Base-by-base conservation (phyloP, 1,140 invertebrate genomes). In the Ruditapes philippinarum region DNA sequence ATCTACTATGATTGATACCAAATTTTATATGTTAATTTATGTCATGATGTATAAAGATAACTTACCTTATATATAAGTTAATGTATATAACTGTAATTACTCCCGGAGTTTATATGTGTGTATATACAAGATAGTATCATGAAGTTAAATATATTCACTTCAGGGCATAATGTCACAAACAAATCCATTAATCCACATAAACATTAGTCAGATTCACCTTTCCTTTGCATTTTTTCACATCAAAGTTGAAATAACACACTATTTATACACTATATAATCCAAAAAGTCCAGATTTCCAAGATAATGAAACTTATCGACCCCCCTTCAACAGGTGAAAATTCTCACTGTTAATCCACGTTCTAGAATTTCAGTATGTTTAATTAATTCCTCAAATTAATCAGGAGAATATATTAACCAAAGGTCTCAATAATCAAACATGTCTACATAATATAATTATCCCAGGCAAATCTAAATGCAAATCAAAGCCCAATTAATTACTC, bases 151-250 rank as follows among this genome's bases (percentile, higher is more conserved):
- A 38, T 12, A 25, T 70, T 70, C 19, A 70, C 65, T 70, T 17
- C 33, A 70, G 65, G 65, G 65, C 65, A 70, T 70, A 40, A 38
- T 38, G 65, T 70, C 65, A 70, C 65, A 70, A 70, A 70, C 65
- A 38, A 36, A 12, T 36, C 28, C 11, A 70, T 70, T 70, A 38
- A 70, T 70, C 65, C 65, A 70, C 14, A 65, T 38, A 22, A 22
- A 28, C 1, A 70, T 70, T 70, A 70, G 33, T 70, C 65, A 70
- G 22, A 38, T 70, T 70, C 22, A 7, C 11, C 7, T 38, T 38
- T 38, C 38, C 33, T 70, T 70, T 36, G n/a, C 28, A 70, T 70
- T 70, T 38, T 57, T 38, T 70, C 14, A 70, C 33, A 11, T n/a
- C 36, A 28, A 19, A 19, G 33, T 70, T 22, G 12, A 70, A 31